These are phyloP conservation scores for Muscicapa adusta DNA, from an alignment of 2,113 vertebrate genomes.

Conservation along the genomic window DNA sequence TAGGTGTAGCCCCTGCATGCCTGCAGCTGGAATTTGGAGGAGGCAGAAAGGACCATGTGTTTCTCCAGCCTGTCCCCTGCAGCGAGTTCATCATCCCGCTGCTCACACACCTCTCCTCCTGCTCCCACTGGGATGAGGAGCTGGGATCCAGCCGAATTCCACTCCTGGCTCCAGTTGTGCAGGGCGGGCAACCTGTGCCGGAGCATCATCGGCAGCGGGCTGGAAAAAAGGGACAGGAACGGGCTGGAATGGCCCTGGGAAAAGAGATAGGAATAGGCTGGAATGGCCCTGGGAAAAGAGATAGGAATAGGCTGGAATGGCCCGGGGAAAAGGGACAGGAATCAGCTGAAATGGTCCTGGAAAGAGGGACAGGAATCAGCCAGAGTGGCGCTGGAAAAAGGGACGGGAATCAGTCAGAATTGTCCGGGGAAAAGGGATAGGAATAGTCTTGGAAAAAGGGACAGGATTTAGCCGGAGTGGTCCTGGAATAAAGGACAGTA, in stretches of 20 bases:
- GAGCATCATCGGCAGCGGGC: fast-evolving
- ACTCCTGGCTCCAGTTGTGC: fast-evolving
- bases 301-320: fast-evolving
- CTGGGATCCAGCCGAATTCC: not conserved
- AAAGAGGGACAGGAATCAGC: not conserved
- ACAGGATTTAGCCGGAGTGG: fast-evolving
- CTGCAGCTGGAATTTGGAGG: not conserved
- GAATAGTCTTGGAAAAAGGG: not conserved
- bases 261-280: fast-evolving
- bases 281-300: fast-evolving
- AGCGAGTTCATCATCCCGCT: fast-evolving
- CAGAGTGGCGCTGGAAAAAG: fast-evolving
- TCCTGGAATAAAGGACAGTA: fast-evolving
- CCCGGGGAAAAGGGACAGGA: too few relatives aligned
- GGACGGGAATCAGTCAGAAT: fast-evolving
- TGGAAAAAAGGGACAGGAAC: not conserved
- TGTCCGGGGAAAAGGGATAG: fast-evolving
- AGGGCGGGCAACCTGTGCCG: fast-evolving
- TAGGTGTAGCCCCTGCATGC: not conserved
- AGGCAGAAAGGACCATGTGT: not conserved
- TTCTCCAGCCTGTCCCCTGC: not conserved
- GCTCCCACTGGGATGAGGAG: fast-evolving
- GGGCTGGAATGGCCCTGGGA: fast-evolving
- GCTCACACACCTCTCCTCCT: not conserved
- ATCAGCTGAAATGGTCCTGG: fast-evolving